Evolutionary conservation across 1,140 invertebrate species (phyloP).

Genomic region (Pentalonia nigronervosa): DNA sequence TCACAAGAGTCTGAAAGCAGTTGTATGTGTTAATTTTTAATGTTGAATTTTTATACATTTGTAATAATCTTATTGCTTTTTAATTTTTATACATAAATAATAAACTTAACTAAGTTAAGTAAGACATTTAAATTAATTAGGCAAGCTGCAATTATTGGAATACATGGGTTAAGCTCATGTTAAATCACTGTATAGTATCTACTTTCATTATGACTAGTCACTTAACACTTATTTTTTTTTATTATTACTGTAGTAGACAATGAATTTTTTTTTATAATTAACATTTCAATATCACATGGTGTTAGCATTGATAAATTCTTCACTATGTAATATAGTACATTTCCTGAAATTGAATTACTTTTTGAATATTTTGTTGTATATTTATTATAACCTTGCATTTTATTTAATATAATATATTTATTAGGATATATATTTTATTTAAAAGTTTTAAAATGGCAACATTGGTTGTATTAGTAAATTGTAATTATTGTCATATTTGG

Average conservation of each 20-base stretch:
- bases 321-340: no score
- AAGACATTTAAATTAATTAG: constrained; percentile 11
- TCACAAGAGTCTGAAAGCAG: constrained; percentile 79
- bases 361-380: background rate
- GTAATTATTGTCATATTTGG: background rate
- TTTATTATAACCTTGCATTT: background rate
- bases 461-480: background rate
- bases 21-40: constrained; percentile 75
- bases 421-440: background rate
- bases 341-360: background rate
- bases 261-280: background rate
- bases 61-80: constrained; percentile 34
- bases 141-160: background rate
- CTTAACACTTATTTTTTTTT: background rate
- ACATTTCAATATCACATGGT: background rate
- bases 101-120: background rate
- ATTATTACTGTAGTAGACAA: background rate
- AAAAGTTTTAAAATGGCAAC: background rate
- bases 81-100: constrained; percentile 7
- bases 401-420: background rate
- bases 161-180: background rate
- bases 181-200: background rate
- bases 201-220: constrained; percentile 13
- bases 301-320: background rate
- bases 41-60: constrained; percentile 49